Conservation (phyloP, 2,113 vertebrate species). For the Elaphurus davidianus region DNA sequence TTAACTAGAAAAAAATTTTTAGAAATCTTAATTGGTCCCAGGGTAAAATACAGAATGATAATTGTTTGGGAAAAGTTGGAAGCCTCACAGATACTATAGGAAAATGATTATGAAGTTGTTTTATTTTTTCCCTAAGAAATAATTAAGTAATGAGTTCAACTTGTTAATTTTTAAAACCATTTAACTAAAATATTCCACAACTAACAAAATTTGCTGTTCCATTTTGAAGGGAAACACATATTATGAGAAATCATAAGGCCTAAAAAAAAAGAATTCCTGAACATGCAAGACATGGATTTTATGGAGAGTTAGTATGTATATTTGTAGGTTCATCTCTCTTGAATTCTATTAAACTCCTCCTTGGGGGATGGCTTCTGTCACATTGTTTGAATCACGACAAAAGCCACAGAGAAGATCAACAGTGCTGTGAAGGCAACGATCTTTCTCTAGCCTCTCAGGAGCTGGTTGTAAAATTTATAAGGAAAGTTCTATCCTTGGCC, state of each 20-base stretch:
- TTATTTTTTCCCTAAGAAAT: background rate
- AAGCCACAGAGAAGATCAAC: constrained; percentile 38
- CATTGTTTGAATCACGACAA: constrained; percentile 47
- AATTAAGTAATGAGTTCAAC: background rate
- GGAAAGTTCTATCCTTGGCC: constrained; percentile 38
- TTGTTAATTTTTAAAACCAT: constrained; percentile 18
- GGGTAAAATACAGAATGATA: background rate
- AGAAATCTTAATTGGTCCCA: background rate
- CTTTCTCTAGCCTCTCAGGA: constrained; percentile 48
- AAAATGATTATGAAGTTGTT: background rate
- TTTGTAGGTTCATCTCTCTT: constrained; percentile 25
- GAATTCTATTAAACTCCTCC: constrained; percentile 32
- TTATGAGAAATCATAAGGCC: background rate
- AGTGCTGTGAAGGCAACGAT: constrained; percentile 12
- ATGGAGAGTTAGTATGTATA: background rate
- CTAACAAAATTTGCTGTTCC: background rate
- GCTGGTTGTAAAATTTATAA: constrained; percentile 57
- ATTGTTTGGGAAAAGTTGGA: background rate
- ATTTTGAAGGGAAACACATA: background rate
- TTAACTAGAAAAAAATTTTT: background rate
- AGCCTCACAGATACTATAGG: background rate
- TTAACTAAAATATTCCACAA: background rate
- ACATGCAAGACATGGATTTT: background rate
- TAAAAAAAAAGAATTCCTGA: background rate
- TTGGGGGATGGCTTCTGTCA: background rate